Evolutionary conservation across 2,888 invertebrate genomes (phyloP), one percentile per base, ranked within the genome.

Genomic region (Drosophila silvestris): DNA sequence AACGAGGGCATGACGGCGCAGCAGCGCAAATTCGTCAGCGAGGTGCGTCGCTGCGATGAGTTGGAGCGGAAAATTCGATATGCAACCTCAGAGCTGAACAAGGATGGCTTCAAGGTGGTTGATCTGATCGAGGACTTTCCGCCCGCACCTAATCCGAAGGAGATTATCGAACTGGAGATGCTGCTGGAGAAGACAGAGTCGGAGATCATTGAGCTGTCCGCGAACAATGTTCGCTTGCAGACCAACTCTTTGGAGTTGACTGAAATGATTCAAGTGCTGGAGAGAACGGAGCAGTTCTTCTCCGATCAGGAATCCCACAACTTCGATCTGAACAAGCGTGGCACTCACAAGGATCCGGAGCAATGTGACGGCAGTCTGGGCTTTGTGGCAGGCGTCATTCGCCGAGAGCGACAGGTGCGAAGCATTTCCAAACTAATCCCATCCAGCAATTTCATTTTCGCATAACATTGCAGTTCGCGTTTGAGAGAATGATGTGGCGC

Each of bases 171-270:
- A 68, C 90, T 93, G 41, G 92, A 97, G 96, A 96, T 97, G 2
- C 97, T 98, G 84, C 95, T 99, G 92, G 99, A 99, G 93, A 98
- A 98, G 94, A 97, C 98, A 30, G 99, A 99, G 93, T 97, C 97
- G 83, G 99, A 99, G 94, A 96, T 99, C 78, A 95, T 97, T 68
- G 99, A 99, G 94, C 95, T 99, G 74, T 97, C 98, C 71, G 97
- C 97, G 91, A 99, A 98, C 93, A 97, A 98, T 26, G 97, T 98
- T 70, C 98, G 97, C 89, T 93, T 99, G 90, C 98, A 98, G 94
- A 97, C 97, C 83, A 99, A 98, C 93, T 98, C 95, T 91, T 94
- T 98, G 80, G 99, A 99, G 93, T 94, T 99, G 82, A 97, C 97
- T 0, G 99, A 99, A 93, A 94, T 99, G 89, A 96, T 95, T 79